Conservation (phyloP, 2,888 invertebrate genomes). For the Acrobasis consociella region DNA sequence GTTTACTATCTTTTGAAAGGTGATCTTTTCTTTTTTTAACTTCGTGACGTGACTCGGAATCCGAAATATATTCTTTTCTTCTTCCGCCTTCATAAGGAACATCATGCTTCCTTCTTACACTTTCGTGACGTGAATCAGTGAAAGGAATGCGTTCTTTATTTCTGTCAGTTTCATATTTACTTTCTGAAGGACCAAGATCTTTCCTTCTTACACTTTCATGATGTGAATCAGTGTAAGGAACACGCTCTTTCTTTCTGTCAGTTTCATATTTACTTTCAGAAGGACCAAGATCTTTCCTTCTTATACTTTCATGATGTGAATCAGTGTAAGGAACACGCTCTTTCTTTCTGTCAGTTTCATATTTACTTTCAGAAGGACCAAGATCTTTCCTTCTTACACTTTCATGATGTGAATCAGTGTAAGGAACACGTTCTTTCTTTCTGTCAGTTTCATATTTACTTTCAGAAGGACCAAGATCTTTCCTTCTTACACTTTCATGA, state of each 20-base stretch:
- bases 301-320: neutral
- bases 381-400: neutral
- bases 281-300: neutral
- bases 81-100: neutral
- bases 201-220: neutral
- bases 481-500: neutral
- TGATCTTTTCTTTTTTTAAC: neutral
- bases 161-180: neutral
- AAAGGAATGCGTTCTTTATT: neutral
- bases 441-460: neutral
- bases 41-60: too few relatives aligned
- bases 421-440: neutral
- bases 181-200: neutral
- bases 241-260: neutral
- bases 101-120: neutral
- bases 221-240: neutral
- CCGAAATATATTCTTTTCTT: neutral
- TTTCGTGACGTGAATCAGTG: neutral
- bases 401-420: neutral
- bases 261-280: neutral
- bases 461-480: neutral
- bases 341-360: neutral
- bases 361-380: neutral
- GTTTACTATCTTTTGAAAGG: neutral
- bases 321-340: neutral